Evolutionary conservation across 2,888 invertebrate species (phyloP), one percentile per base, ranked within the genome.

Genomic region (Agriotes lineatus): DNA sequence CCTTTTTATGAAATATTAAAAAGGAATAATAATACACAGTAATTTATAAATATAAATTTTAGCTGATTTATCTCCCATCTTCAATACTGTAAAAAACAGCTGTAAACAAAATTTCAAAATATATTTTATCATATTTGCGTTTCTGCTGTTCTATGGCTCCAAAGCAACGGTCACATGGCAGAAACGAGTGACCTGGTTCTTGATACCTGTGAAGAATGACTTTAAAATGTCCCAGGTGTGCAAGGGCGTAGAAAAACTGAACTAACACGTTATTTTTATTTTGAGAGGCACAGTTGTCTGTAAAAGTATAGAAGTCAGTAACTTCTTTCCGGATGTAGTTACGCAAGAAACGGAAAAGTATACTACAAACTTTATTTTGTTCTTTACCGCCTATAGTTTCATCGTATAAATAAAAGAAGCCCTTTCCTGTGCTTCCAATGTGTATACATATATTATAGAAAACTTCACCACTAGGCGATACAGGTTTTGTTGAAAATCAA

Each of bases 401-500:
- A 33, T 48, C 61, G 16, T 61, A 61, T 1, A 61, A 7, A 33
- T 45, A 61, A 61, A 61, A 61, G 35, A 30, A 61, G 48, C 61
- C 48, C 35, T 61, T 61, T 9, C 48, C 48, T 6, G 48, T 25
- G 12, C 61, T 61, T 5, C 25, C 25, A 5, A 25, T 7, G 25
- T 25, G 25, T 5, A 25, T 7, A 16, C 61, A 48, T 6, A 61
- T 33, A 33, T 61, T 58, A 19, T 58, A 58, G n/a, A 58, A 58
- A 14, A 58, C 45, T 12, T 59, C 60, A n/a, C 60, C 60, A 59
- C 60, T 59, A 9, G 45, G 30, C 2, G 20, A 10, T 18, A 59
- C 60, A 20, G 60, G 45, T 58, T 58, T 22, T 58, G 42, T 18
- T 59, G 60, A 45, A 59, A 59, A 42, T 59, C 44, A 19, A 45